Conservation (phyloP, 1,140 invertebrate genomes). For the Brachionus sp. region DNA sequence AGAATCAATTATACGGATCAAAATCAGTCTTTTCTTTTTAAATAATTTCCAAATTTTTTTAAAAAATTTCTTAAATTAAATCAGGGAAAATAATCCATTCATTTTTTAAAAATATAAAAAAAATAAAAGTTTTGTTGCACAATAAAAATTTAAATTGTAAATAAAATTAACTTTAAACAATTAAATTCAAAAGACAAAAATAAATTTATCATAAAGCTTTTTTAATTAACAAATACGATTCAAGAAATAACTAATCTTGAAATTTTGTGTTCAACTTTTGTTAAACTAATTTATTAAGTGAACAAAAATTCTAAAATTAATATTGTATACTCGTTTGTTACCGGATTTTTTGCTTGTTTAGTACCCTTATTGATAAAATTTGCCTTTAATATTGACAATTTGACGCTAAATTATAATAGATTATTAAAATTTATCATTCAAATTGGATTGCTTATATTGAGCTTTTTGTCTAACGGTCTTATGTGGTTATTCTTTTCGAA, state of each 20-base stretch:
- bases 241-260: conserved; percentile 14
- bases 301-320: not conserved
- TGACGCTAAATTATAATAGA: not conserved
- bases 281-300: not conserved
- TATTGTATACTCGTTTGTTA: conserved; percentile 7
- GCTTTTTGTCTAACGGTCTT: not conserved
- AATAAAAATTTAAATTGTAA: too few relatives aligned
- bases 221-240: not conserved
- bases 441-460: not conserved
- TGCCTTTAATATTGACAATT: conserved; percentile 35
- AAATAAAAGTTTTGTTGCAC: too few relatives aligned
- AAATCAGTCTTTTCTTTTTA: not conserved
- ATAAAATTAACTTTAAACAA: not conserved
- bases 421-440: not conserved
- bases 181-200: not conserved
- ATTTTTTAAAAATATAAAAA: not conserved
- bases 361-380: conserved; percentile 36
- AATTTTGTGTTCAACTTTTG: not conserved
- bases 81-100: not conserved
- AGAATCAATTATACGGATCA: not conserved
- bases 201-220: not conserved
- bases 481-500: conserved; percentile 45
- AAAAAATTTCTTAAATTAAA: not conserved
- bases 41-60: not conserved
- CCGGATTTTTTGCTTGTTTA: conserved; percentile 39